Conservation (phyloP, 2,888 invertebrate species). For the Tipula vernalis region DNA sequence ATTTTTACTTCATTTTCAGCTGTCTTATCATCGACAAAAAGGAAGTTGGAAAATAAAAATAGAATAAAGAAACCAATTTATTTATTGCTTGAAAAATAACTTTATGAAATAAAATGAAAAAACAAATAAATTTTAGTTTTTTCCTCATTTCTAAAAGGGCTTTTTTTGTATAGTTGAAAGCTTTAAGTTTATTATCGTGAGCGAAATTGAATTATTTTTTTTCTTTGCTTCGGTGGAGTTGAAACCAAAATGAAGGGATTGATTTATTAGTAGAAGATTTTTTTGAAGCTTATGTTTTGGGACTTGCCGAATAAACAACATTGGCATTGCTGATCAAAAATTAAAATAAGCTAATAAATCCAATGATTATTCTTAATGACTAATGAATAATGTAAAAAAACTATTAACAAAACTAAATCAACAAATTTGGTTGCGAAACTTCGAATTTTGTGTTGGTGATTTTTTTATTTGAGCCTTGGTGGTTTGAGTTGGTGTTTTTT, state of each 20-base stretch:
- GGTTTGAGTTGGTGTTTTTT: too few relatives aligned
- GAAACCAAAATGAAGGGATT: neutral
- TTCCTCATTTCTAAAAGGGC: neutral
- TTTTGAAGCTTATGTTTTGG: neutral
- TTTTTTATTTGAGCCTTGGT: too few relatives aligned
- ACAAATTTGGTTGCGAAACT: too few relatives aligned
- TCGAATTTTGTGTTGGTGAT: too few relatives aligned
- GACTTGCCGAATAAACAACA: too few relatives aligned
- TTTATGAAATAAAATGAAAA: neutral
- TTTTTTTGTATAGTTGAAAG: neutral
- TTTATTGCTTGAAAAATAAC: neutral
- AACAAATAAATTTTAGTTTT: neutral
- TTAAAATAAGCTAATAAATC: too few relatives aligned
- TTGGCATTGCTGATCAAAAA: too few relatives aligned
- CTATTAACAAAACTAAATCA: too few relatives aligned
- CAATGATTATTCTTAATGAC: too few relatives aligned
- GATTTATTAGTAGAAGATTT: neutral
- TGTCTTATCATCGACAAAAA: neutral
- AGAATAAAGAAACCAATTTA: neutral
- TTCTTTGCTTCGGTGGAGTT: neutral
- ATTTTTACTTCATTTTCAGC: neutral
- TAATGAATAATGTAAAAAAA: too few relatives aligned
- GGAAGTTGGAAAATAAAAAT: neutral
- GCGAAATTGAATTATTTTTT: neutral
- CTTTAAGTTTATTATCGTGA: neutral